A percentile compares a stretch with the other conserved stretches of the same genome.
phyloP scores from a whole-genome alignment of 2,113 vertebrate genomes.

The Mobula birostris region DNA sequence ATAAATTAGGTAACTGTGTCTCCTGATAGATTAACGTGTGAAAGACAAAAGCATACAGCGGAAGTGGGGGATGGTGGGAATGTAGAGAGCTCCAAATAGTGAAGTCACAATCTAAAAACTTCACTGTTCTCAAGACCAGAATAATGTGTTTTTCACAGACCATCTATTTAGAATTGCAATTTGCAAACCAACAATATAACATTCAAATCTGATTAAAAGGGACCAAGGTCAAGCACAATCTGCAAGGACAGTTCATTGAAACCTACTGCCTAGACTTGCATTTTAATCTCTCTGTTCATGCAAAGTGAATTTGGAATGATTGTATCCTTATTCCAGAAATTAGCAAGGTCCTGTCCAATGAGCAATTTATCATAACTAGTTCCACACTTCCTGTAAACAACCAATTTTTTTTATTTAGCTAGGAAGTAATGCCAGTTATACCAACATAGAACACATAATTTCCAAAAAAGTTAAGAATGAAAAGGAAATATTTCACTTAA shows the following conservation, averaged over 20 bases:
- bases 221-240: not conserved
- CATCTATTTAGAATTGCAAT: not conserved
- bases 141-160: not conserved
- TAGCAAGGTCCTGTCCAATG: not conserved
- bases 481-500: not conserved
- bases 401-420: not conserved
- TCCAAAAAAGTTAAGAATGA: not conserved
- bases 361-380: not conserved
- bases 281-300: not conserved
- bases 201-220: not conserved
- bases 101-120: not conserved
- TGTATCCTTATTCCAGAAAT: not conserved
- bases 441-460: not conserved
- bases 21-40: not conserved
- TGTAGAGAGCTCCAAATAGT: not conserved
- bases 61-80: not conserved
- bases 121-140: not conserved
- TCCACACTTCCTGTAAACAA: not conserved
- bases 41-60: not conserved
- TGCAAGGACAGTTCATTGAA: not conserved
- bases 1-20: not conserved
- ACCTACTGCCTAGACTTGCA: not conserved
- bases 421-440: not conserved
- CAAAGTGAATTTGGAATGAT: not conserved
- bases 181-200: not conserved